Base-by-base conservation (phyloP, 1,140 invertebrate species). In the Hetaerina americana region DNA sequence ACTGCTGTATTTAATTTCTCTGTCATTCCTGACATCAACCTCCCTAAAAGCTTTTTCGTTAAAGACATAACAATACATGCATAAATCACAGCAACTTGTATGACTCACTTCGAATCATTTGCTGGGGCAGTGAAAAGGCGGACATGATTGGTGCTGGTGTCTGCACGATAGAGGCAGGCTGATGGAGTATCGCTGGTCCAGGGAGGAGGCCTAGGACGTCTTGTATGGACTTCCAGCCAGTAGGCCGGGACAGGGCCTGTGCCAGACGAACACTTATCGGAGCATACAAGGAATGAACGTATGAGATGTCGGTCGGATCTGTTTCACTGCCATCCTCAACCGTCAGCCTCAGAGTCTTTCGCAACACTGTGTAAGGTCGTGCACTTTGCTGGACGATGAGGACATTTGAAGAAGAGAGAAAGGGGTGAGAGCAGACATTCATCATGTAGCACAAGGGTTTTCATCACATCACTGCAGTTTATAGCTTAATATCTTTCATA, bases 241-340 rank as follows among this genome's bases (percentile, higher is more conserved):
- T 89, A 71, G 90, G 90, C 76, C 89, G 89, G 0, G 91, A 85
- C n/a, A 95, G 83, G 76, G 91, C 89, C 80, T 98, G 94, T 2
- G 90, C 89, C 26, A 98, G 84, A 70, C 95, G 86, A 0, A 95
- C 89, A 76, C 91, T 95, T n/a, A 98, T 77, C 0, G 96, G 96
- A 0, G 96, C 95, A 82, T 97, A 99, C 78, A 92, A 93, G 75
- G 90, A 95, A 80, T 94, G 93, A 27, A 98, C 92, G 80, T 96
- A 98, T 73, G 93, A 91, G 69, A 97, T 95, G 78, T 98, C 95
- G 75, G 88, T 92, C 0, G 92, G 92, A 74, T 89, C 85, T 28
- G 90, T 84, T 83, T 97, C 92, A 71, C 89, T 91, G 5, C 90
- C 89, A 77, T 96, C 93, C 76, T 96, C 93, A 49, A 94, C 89